These are phyloP conservation scores for Enteromius trimaculatus DNA, from an alignment of 2,797 vertebrate genomes.

Conservation along the genomic window DNA sequence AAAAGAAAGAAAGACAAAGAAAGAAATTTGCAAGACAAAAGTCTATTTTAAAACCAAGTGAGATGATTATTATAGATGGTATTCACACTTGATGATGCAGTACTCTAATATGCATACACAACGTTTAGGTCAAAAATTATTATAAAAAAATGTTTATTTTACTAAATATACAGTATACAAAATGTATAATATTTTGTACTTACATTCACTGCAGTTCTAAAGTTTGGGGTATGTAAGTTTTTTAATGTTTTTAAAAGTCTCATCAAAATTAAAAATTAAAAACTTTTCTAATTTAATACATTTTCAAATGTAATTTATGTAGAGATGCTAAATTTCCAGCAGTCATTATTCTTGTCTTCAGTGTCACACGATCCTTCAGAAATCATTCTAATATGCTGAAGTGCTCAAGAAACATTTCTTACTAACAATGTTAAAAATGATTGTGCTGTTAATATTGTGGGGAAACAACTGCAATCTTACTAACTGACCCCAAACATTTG, in stretches of 20 bases:
- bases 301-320: not conserved
- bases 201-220: not conserved
- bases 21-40: not conserved
- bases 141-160: not conserved
- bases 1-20: conserved; percentile 51
- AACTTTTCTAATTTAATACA: not conserved
- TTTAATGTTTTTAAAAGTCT: not conserved
- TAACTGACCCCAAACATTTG: not conserved
- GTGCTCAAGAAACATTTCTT: not conserved
- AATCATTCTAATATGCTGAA: not conserved
- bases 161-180: not conserved
- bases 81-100: not conserved
- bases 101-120: not conserved
- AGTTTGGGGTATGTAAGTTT: not conserved
- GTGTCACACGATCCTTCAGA: not conserved
- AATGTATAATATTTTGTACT: not conserved
- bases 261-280: too few relatives aligned
- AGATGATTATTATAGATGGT: not conserved
- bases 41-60: not conserved
- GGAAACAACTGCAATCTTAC: not conserved
- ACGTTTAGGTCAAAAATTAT: too few relatives aligned
- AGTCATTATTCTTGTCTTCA: not conserved
- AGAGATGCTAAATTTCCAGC: not conserved
- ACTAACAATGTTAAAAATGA: not conserved
- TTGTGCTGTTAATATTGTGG: not conserved